Evolutionary conservation across 2,113 vertebrate species (phyloP).

Genomic region (Acrocephalus kingi): DNA sequence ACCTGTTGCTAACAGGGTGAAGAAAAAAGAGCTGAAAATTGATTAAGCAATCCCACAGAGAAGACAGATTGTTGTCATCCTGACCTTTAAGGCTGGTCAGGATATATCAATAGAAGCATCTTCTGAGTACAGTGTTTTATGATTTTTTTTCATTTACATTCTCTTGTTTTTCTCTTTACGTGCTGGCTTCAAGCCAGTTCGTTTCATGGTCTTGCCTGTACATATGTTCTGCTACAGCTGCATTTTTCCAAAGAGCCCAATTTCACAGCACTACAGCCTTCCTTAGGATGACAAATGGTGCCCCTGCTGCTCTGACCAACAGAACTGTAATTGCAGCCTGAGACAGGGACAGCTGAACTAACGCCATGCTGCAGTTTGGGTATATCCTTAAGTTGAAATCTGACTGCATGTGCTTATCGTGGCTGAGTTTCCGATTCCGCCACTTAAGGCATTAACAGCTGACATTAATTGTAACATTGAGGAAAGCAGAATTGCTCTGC

Average conservation of each 20-base stretch:
- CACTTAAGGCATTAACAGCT: constrained; percentile 32
- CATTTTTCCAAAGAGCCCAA: constrained; percentile 65
- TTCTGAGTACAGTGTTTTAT: neutral
- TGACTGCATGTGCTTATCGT: constrained; percentile 18
- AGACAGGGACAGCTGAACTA: constrained; percentile 10
- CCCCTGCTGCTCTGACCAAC: constrained; percentile 50
- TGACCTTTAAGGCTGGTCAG: constrained; percentile 60
- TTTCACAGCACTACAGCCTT: constrained; percentile 50
- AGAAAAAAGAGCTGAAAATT: constrained; percentile 7
- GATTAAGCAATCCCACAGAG: constrained; percentile 41
- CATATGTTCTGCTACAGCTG: constrained; percentile 60
- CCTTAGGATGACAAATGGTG: constrained; percentile 61
- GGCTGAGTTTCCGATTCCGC: neutral
- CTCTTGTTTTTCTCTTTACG: constrained; percentile 1
- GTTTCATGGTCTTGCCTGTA: constrained; percentile 65
- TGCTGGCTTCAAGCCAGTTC: constrained; percentile 54
- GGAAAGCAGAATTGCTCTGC: constrained; percentile 30
- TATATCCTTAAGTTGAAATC: neutral
- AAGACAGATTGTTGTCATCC: constrained; percentile 49
- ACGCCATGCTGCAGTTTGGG: neutral
- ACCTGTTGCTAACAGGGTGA: neutral
- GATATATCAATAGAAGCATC: constrained; percentile 30
- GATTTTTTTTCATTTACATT: constrained; percentile 56
- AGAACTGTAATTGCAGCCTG: constrained; percentile 47
- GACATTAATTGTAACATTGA: constrained; percentile 44